Percentiles rank a stretch among this genome's conserved stretches.
phyloP scores from a whole-genome alignment of 2,113 vertebrate genomes.

The Pomatorhinus ruficollis region DNA sequence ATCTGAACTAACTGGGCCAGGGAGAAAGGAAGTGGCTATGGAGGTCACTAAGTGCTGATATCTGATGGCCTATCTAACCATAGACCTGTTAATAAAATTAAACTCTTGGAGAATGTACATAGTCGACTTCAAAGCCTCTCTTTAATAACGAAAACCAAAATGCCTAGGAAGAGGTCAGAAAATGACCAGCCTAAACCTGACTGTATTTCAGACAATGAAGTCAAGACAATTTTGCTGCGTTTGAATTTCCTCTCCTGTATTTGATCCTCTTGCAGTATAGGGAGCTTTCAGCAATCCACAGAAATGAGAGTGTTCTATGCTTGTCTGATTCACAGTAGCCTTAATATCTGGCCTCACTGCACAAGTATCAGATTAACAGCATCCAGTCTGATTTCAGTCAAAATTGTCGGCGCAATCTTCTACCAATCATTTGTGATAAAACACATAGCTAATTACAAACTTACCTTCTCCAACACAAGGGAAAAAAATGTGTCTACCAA shows the following conservation, averaged over 20 bases:
- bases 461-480: background rate
- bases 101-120: background rate
- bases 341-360: background rate
- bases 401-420: background rate
- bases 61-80: background rate
- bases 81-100: background rate
- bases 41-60: background rate
- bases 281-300: background rate
- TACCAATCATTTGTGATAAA: background rate
- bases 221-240: background rate
- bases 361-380: background rate
- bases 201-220: background rate
- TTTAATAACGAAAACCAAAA: background rate
- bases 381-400: background rate
- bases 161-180: background rate
- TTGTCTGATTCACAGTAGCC: background rate
- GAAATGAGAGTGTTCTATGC: background rate
- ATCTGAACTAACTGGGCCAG: background rate
- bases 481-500: background rate
- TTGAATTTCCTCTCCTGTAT: background rate
- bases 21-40: background rate
- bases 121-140: background rate
- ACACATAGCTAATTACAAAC: background rate
- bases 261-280: background rate
- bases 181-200: background rate